Base-by-base conservation (phyloP, 2,113 vertebrate species). In the Sapajus apella region DNA sequence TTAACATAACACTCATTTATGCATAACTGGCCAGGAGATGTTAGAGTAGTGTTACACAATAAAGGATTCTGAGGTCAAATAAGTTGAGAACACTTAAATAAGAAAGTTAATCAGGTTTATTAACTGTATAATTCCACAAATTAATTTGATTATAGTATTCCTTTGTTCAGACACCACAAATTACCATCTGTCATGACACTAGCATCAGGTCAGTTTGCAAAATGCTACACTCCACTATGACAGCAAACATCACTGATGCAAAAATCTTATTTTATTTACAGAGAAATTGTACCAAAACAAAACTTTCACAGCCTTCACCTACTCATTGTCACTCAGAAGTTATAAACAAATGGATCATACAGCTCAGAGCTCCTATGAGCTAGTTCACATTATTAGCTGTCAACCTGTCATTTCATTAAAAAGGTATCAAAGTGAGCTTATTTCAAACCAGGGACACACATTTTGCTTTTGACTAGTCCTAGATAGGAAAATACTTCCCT, bases 131-230 rank as follows among this genome's bases (percentile, higher is more conserved):
- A n/a, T 43, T 87, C 3, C 37, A 43, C 9, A 83, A 85, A 88
- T 83, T 85, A 86, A 92, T 75, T 90, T 93, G 50, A 81, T 66
- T 89, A 86, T 25, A 25, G 3, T 89, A 95, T 91, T 84, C 35
- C 8, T 77, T 92, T 92, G 40, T 66, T 77, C 17, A 92, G 32
- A 84, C 9, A 17, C 3, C 9, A 96, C 8, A 0, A 47, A 70
- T 18, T 75, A 27, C 25, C 45, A 93, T 85, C 14, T 47, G 21
- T 88, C 56, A 92, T 61, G 47, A 90, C 21, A 64, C 55, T 66
- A 72, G 25, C 13, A 75, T 47, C 30, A 72, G 27, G 35, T 85
- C 27, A 85, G 16, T 87, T 91, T 85, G 25, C 25, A 23, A 86
- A 93, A 52, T 45, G 20, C 43, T 95, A 73, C 16, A 35, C 18